phyloP scores from a whole-genome alignment of 2,797 vertebrate species.

The Sitta carolinensis region DNA sequence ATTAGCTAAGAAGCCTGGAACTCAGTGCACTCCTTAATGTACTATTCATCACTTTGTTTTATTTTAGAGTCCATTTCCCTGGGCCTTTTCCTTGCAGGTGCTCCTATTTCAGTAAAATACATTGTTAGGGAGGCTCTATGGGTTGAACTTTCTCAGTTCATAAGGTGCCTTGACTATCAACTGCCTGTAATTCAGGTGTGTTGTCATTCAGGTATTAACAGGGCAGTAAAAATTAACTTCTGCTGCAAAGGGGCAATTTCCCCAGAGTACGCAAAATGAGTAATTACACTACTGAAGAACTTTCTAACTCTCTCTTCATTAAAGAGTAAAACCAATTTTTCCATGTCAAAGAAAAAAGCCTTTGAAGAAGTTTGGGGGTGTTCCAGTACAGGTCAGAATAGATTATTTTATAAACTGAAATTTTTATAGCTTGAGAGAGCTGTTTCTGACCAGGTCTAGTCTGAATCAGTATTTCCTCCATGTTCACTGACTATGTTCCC shows the following conservation, averaged over 20 bases:
- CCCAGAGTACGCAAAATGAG: neutral
- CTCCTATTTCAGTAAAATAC: neutral
- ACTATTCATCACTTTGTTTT: neutral
- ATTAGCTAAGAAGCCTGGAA: neutral
- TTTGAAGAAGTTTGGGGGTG: neutral
- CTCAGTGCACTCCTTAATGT: neutral
- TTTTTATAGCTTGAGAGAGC: neutral
- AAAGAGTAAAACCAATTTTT: neutral
- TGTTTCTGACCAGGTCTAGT: neutral
- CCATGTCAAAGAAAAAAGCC: neutral
- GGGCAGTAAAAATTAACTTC: slow-evolving; percentile 1
- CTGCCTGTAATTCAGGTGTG: neutral
- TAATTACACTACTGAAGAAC: neutral
- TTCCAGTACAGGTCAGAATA: neutral
- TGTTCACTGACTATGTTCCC: neutral
- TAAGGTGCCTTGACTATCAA: neutral
- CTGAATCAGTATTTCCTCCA: neutral
- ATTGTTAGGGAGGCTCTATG: neutral
- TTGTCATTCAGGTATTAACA: neutral
- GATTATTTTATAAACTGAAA: neutral
- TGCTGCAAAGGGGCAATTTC: neutral
- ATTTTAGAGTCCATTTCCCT: neutral
- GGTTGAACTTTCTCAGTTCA: neutral
- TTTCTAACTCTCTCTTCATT: neutral
- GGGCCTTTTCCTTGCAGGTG: neutral